phyloP scores from a whole-genome alignment of 2,797 vertebrate genomes.

The Podarcis siculus region DNA sequence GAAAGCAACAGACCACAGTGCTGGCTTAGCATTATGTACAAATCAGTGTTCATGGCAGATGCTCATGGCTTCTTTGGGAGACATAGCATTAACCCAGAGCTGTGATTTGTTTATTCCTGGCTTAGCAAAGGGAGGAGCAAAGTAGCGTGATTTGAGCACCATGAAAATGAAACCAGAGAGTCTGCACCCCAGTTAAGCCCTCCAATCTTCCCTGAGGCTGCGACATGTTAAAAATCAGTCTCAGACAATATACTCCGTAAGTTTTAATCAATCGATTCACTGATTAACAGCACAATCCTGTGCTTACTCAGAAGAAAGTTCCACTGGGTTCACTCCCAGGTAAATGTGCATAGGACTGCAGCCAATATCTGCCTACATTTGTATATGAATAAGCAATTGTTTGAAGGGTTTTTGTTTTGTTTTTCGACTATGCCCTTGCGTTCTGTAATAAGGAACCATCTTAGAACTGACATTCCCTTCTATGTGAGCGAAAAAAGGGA shows the following conservation, averaged over 20 bases:
- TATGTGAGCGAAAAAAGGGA: not conserved
- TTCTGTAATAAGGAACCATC: not conserved
- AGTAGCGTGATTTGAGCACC: too few relatives aligned
- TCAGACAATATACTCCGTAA: not conserved
- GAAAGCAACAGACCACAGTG: too few relatives aligned
- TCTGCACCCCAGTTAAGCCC: conserved; percentile 1
- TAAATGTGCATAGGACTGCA: not conserved
- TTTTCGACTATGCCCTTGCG: not conserved
- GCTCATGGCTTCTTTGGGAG: too few relatives aligned
- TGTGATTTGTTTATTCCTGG: too few relatives aligned
- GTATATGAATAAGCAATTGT: not conserved
- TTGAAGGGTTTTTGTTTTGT: not conserved
- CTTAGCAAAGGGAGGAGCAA: too few relatives aligned
- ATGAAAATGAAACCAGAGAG: too few relatives aligned
- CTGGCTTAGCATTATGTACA: too few relatives aligned
- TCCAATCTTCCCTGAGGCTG: not conserved
- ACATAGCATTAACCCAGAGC: too few relatives aligned
- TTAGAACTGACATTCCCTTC: not conserved
- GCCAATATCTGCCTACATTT: not conserved
- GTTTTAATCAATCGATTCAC: not conserved
- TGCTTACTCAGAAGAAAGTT: not conserved
- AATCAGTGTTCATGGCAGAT: too few relatives aligned
- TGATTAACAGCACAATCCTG: not conserved
- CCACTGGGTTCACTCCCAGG: not conserved
- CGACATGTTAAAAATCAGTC: not conserved